Evolutionary conservation across 2,888 invertebrate species (phyloP).

Genomic region (Proisotoma minuta): DNA sequence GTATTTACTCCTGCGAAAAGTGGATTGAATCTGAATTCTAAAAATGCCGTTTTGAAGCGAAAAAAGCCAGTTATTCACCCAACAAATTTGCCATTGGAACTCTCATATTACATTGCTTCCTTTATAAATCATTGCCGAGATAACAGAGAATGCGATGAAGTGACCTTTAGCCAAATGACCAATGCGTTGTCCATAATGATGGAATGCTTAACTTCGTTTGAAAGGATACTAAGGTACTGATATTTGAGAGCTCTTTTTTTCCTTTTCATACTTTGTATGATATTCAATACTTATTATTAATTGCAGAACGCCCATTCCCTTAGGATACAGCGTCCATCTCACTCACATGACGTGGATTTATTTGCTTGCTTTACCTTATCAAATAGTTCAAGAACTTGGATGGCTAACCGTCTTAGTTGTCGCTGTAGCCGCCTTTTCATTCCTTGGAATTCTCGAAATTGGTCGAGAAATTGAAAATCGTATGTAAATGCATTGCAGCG

Average conservation of each 20-base stretch:
- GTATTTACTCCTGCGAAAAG: too few species aligned
- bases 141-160: slow-evolving; percentile 6
- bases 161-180: slow-evolving; percentile 4
- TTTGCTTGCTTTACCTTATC: slow-evolving; percentile 9
- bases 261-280: too few species aligned
- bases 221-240: slow-evolving; percentile 7
- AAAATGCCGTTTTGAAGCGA: neutral
- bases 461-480: slow-evolving; percentile 16
- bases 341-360: slow-evolving; percentile 14
- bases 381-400: slow-evolving; percentile 10
- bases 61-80: slow-evolving; percentile 20
- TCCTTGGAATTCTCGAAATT: slow-evolving; percentile 12
- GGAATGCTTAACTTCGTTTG: slow-evolving; percentile 11
- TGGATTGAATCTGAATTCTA: neutral
- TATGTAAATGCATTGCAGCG: too few species aligned
- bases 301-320: slow-evolving; percentile 12
- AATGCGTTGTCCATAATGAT: slow-evolving; percentile 6
- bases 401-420: slow-evolving; percentile 13
- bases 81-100: slow-evolving; percentile 32
- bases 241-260: too few species aligned
- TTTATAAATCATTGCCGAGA: slow-evolving; percentile 24
- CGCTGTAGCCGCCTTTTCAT: slow-evolving; percentile 7
- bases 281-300: too few species aligned
- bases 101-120: slow-evolving; percentile 26
- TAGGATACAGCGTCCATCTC: slow-evolving; percentile 9